These are phyloP conservation scores for Tenebrosternarchus preto DNA, from an alignment of 2,113 vertebrate genomes.

Conservation along the genomic window DNA sequence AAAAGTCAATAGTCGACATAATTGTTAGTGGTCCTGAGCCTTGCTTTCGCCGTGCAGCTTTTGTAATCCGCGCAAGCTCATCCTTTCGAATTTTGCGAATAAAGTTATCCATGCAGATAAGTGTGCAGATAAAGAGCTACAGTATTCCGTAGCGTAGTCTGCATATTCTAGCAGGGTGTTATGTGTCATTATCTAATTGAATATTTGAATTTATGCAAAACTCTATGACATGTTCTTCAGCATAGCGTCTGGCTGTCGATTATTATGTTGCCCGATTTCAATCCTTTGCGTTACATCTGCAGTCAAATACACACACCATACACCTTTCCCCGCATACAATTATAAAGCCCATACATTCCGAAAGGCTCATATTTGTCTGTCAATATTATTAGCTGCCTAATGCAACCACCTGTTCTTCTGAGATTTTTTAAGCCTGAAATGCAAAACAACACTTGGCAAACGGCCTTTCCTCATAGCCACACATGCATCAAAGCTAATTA, in stretches of 20 bases:
- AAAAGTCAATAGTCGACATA: conserved; percentile 81
- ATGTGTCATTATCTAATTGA: neutral
- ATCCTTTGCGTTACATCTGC: neutral
- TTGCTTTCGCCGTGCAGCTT: conserved; percentile 47
- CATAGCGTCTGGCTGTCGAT: neutral
- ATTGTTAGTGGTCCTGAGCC: conserved; percentile 74
- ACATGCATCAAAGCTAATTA: conserved; percentile 75
- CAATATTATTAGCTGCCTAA: conserved; percentile 67
- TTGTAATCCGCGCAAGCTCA: conserved; percentile 46
- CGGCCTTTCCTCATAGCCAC: conserved; percentile 63
- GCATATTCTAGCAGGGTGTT: neutral
- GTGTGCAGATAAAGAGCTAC: neutral
- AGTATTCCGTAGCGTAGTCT: neutral
- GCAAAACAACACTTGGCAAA: conserved; percentile 69
- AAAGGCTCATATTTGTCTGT: conserved; percentile 52
- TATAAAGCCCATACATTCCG: conserved; percentile 35
- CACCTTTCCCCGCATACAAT: conserved; percentile 50
- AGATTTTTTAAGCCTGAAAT: conserved; percentile 67
- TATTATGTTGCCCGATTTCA: too few species aligned
- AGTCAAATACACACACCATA: conserved; percentile 32
- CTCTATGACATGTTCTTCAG: conserved; percentile 6
- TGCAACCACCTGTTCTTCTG: conserved; percentile 72
- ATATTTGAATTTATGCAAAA: neutral
- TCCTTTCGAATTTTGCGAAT: conserved; percentile 12
- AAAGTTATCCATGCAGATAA: conserved; percentile 17